Percentiles rank a stretch among this genome's conserved stretches.
Conservation (phyloP, 2,888 invertebrate genomes). For the Eilema griseolum region DNA sequence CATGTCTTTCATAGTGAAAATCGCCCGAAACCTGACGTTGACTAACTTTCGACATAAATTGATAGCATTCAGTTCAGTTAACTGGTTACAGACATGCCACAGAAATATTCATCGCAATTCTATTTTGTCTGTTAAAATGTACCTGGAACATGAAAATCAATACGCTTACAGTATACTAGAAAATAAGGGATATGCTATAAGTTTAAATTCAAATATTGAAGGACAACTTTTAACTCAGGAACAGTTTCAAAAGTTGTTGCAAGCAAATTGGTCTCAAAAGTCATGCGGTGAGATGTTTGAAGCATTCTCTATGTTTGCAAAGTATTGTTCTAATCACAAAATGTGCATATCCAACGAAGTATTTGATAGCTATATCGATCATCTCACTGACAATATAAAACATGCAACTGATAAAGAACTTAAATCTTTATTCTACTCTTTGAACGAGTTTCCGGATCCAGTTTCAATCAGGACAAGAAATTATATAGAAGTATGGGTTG, state of each 20-base stretch:
- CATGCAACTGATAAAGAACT: conserved; percentile 87
- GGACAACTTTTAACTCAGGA: conserved; percentile 48
- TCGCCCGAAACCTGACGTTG: conserved; percentile 43
- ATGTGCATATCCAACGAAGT: conserved; percentile 71
- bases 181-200: conserved; percentile 68
- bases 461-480: conserved; percentile 85
- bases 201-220: conserved; percentile 45
- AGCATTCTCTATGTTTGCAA: conserved; percentile 67
- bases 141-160: conserved; percentile 75
- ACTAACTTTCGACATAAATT: conserved; percentile 36
- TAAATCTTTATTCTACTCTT: conserved; percentile 78
- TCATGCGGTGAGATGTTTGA: conserved; percentile 63
- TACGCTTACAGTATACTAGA: conserved; percentile 77
- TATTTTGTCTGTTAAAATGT: conserved; percentile 66
- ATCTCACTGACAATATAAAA: conserved; percentile 83
- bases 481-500: conserved; percentile 89
- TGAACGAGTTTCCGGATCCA: conserved; percentile 85
- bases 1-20: conserved; percentile 50
- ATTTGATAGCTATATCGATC: conserved; percentile 77
- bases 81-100: conserved; percentile 40
- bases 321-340: conserved; percentile 67
- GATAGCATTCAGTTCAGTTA: conserved; percentile 21
- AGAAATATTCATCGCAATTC: conserved; percentile 58
- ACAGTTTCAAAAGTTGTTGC: conserved; percentile 59
- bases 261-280: conserved; percentile 65